phyloP scores from a whole-genome alignment of 2,113 vertebrate species.

The Indicator indicator region DNA sequence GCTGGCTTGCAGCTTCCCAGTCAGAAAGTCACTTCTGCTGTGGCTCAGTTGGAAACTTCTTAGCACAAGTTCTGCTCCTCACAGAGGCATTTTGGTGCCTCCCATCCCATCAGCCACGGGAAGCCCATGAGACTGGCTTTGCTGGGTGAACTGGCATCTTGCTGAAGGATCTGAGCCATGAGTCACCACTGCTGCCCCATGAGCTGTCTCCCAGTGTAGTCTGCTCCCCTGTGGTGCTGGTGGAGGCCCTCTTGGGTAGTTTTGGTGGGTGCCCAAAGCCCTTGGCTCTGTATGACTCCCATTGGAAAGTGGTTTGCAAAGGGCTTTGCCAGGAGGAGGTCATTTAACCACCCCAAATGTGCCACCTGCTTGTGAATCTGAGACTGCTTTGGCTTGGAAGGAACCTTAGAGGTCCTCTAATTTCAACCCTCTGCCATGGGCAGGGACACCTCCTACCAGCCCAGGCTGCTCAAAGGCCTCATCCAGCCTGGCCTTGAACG shows the following conservation, averaged over 20 bases:
- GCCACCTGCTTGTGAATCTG: neutral
- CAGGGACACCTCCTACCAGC: neutral
- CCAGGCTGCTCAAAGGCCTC: neutral
- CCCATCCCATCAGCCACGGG: neutral
- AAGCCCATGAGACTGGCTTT: neutral
- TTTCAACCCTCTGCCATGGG: neutral
- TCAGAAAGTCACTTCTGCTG: neutral
- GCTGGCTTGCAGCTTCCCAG: neutral
- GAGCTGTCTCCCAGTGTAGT: neutral
- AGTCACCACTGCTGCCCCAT: neutral
- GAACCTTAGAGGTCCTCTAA: neutral
- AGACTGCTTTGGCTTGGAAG: neutral
- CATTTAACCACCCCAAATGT: neutral
- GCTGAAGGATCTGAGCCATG: neutral
- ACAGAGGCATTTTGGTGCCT: neutral
- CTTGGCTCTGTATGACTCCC: neutral
- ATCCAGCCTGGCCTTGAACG: neutral
- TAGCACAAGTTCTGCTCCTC: neutral
- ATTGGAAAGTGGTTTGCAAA: neutral
- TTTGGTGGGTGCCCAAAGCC: neutral
- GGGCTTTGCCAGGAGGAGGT: neutral
- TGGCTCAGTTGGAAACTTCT: slow-evolving; percentile 14
- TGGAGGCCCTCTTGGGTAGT: neutral
- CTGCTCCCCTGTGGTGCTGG: neutral
- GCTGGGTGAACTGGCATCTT: neutral